These are phyloP conservation scores for Garra rufa DNA, from an alignment of 2,113 vertebrate species.

Conservation along the genomic window DNA sequence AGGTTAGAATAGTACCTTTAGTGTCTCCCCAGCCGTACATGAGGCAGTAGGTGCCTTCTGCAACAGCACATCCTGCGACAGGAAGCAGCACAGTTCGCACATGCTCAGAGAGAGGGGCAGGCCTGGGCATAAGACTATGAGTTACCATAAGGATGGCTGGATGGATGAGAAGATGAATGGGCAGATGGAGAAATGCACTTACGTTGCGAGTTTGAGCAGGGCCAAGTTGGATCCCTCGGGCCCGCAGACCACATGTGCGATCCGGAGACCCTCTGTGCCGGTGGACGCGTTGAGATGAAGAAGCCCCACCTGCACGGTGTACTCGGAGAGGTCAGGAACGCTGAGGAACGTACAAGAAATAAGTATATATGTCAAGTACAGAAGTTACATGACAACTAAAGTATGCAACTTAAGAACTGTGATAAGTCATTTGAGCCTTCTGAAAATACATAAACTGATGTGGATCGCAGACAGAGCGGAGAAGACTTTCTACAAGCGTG, in stretches of 20 bases:
- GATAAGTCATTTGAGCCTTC: slow-evolving; percentile 18
- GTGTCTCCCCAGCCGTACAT: slow-evolving; percentile 98
- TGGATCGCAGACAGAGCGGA: slow-evolving; percentile 9
- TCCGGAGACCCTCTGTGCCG: slow-evolving; percentile 80
- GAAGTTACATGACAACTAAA: slow-evolving; percentile 12
- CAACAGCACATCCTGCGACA: slow-evolving; percentile 90
- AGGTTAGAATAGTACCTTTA: slow-evolving; percentile 82
- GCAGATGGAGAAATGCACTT: slow-evolving; percentile 39
- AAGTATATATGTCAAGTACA: background rate
- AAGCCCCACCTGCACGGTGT: slow-evolving; percentile 90
- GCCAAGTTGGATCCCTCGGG: slow-evolving; percentile 91
- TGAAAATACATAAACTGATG: slow-evolving; percentile 22
- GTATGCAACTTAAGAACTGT: background rate
- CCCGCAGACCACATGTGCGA: slow-evolving; percentile 90
- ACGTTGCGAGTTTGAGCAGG: slow-evolving; percentile 86
- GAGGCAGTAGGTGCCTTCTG: slow-evolving; percentile 89
- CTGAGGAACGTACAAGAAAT: slow-evolving; percentile 67
- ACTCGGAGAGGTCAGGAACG: slow-evolving; percentile 89
- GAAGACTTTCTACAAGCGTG: slow-evolving; percentile 35
- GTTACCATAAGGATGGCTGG: background rate
- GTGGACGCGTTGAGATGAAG: slow-evolving; percentile 84
- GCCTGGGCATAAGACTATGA: slow-evolving; percentile 69
- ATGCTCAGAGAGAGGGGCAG: slow-evolving; percentile 86
- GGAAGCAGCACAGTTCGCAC: slow-evolving; percentile 90
- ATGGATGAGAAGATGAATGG: slow-evolving; percentile 10